Evolutionary conservation across 2,888 invertebrate genomes (phyloP).

Genomic region (Andrena bicolor): DNA sequence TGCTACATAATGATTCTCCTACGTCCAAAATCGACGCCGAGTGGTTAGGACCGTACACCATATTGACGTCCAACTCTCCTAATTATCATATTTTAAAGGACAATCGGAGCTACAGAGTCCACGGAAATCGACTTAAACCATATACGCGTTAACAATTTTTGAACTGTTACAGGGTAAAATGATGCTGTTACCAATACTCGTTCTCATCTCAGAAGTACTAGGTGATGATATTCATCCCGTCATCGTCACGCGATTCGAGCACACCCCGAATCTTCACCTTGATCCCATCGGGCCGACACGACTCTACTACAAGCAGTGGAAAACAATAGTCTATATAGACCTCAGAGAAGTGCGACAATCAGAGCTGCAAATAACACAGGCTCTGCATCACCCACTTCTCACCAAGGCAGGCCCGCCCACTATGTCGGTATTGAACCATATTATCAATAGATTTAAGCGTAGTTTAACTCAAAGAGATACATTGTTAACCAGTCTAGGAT

Average conservation of each 20-base stretch:
- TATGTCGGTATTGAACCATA: neutral
- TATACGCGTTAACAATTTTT: neutral
- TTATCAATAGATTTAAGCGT: conserved; percentile 2
- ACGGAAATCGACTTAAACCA: conserved; percentile 8
- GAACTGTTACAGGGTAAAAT: no score
- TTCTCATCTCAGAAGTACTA: no score
- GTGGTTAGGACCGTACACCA: neutral
- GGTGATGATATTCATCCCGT: no score
- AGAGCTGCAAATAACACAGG: conserved; percentile 1
- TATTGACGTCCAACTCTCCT: neutral
- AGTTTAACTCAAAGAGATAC: neutral
- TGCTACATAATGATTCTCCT: conserved; percentile 8
- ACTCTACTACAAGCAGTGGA: neutral
- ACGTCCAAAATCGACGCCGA: neutral
- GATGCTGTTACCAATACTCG: no score
- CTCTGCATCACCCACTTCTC: neutral
- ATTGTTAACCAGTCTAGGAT: neutral
- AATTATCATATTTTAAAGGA: neutral
- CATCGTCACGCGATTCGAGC: neutral
- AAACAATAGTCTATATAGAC: neutral
- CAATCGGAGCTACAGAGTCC: neutral
- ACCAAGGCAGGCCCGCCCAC: neutral
- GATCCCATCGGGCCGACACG: neutral
- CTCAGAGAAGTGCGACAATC: neutral
- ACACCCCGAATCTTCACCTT: neutral